Evolutionary conservation across 2,797 vertebrate species (phyloP).

Genomic region (Chaetodon trifasciatus): DNA sequence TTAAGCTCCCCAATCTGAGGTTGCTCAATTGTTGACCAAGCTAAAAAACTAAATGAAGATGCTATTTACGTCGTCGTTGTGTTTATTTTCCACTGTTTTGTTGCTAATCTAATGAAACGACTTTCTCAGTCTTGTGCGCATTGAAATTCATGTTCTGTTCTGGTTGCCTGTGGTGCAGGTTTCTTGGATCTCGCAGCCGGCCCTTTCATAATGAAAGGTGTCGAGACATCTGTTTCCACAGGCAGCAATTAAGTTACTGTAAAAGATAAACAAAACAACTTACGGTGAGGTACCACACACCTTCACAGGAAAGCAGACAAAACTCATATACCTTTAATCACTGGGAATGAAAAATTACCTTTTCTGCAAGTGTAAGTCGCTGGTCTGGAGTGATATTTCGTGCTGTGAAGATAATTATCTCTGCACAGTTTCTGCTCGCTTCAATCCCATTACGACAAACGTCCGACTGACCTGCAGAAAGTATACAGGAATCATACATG

Average conservation of each 20-base stretch:
- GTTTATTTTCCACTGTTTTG: constrained; percentile 46
- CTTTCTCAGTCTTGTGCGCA: constrained; percentile 24
- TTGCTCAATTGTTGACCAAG: constrained; percentile 54
- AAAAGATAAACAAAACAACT: constrained; percentile 78
- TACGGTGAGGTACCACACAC: constrained; percentile 74
- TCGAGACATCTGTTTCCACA: constrained; percentile 81
- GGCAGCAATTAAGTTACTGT: constrained; percentile 82
- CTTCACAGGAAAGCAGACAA: constrained; percentile 51
- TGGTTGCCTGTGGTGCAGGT: constrained; percentile 63
- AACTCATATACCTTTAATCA: constrained; percentile 73
- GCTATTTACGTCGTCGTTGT: constrained; percentile 44
- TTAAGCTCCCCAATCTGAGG: constrained; percentile 27
- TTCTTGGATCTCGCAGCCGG: constrained; percentile 67
- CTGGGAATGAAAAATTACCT: constrained; percentile 61
- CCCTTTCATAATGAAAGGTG: constrained; percentile 77
- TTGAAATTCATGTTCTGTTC: constrained; percentile 59
- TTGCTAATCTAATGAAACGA: constrained; percentile 57
- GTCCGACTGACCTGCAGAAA: constrained; percentile 15
- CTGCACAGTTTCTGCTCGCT: constrained; percentile 40
- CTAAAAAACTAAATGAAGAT: constrained; percentile 58
- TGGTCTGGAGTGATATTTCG: constrained; percentile 35
- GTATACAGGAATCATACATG: not conserved
- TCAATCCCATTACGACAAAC: constrained; percentile 7
- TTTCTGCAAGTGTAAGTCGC: constrained; percentile 52
- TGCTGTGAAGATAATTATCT: constrained; percentile 67